These are phyloP conservation scores for Ostrea edulis DNA, from an alignment of 1,140 invertebrate species.

Conservation along the genomic window DNA sequence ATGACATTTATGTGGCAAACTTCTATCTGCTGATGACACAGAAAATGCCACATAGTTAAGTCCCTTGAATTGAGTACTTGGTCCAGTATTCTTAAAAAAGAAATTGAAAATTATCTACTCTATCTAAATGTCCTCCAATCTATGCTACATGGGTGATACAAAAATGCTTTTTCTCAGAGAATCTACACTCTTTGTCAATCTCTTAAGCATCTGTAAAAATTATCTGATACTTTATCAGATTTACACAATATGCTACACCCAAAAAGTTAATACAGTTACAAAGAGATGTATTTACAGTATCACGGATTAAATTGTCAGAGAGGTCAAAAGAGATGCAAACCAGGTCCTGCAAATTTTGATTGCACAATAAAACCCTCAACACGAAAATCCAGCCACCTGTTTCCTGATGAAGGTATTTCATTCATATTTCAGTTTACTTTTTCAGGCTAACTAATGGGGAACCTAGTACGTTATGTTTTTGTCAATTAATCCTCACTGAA, in stretches of 20 bases:
- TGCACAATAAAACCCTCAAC: not conserved
- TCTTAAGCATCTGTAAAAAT: constrained; percentile 1
- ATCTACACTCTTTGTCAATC: constrained; percentile 4
- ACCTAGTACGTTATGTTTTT: not conserved
- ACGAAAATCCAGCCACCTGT: not conserved
- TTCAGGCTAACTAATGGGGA: not conserved
- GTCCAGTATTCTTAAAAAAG: too few relatives aligned
- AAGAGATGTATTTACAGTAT: constrained; percentile 20
- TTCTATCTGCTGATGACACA: not conserved
- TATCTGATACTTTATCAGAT: constrained; percentile 18
- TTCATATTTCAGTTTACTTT: not conserved
- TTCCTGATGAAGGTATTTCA: not conserved
- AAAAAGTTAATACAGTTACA: constrained; percentile 6
- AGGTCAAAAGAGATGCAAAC: not conserved
- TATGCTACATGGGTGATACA: not conserved
- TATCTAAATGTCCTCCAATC: too few relatives aligned
- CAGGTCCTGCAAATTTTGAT: not conserved
- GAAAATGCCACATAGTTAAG: too few relatives aligned
- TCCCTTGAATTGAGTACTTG: too few relatives aligned
- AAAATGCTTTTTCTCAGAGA: not conserved
- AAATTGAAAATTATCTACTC: too few relatives aligned
- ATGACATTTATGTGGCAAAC: too few relatives aligned
- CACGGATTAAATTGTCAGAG: not conserved
- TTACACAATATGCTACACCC: constrained; percentile 20
- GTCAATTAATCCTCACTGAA: not conserved